Percentiles rank a stretch among this genome's conserved stretches.
Evolutionary conservation across 2,113 vertebrate species (phyloP).

Genomic region (Nesospiza acunhae): DNA sequence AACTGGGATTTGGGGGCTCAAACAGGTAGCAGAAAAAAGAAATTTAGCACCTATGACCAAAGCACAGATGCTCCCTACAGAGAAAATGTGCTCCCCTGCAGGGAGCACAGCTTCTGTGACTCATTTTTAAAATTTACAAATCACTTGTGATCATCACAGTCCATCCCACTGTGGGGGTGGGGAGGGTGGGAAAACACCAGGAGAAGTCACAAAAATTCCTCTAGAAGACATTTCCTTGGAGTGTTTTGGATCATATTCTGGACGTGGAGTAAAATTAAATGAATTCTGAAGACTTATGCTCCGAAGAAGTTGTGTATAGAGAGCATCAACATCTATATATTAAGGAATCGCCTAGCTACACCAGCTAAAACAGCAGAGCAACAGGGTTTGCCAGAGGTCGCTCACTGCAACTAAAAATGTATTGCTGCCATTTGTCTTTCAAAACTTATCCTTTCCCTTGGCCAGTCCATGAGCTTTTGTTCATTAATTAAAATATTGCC

Average conservation of each 20-base stretch:
- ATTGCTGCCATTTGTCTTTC: not conserved
- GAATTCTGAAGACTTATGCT: not conserved
- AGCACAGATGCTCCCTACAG: not conserved
- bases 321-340: not conserved
- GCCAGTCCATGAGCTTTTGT: not conserved
- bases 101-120: not conserved
- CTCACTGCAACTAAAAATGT: not conserved
- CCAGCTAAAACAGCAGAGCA: not conserved
- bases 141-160: not conserved
- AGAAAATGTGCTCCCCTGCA: not conserved
- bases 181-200: not conserved
- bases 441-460: not conserved
- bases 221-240: not conserved
- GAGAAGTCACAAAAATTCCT: not conserved
- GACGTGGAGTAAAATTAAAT: not conserved
- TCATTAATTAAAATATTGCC: slow-evolving; percentile 32
- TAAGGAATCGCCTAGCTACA: not conserved
- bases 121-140: not conserved
- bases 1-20: not conserved
- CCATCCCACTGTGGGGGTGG: too few species aligned
- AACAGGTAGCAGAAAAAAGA: not conserved
- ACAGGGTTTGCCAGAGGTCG: not conserved
- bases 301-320: not conserved
- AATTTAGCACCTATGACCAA: not conserved
- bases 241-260: not conserved